phyloP scores from a whole-genome alignment of 1,140 invertebrate genomes.

The Plectrocnemia conspersa region DNA sequence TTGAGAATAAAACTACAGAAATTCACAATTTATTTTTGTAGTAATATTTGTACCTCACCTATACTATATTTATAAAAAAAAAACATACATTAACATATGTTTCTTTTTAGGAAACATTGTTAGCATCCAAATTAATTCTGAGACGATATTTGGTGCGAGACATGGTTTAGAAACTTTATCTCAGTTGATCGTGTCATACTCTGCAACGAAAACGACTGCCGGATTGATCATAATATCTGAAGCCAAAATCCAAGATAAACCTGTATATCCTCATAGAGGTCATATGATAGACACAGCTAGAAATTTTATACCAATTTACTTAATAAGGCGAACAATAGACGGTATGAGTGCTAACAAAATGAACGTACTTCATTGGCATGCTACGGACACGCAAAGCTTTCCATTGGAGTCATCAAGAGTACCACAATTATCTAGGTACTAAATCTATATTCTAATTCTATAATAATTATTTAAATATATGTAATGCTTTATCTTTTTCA shows the following conservation, averaged over 20 bases:
- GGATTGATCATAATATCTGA: conserved; percentile 40
- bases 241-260: conserved; percentile 61
- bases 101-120: conserved; percentile 48
- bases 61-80: too few species aligned
- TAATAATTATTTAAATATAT: neutral
- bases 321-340: conserved; percentile 67
- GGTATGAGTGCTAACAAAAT: conserved; percentile 79
- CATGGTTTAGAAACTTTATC: conserved; percentile 72
- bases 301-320: conserved; percentile 65
- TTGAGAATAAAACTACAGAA: too few species aligned
- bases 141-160: conserved; percentile 68
- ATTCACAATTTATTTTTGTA: too few species aligned
- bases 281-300: conserved; percentile 70
- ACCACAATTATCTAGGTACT: conserved; percentile 67
- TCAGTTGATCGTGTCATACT: conserved; percentile 57
- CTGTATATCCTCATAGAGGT: conserved; percentile 65
- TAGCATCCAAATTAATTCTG: conserved; percentile 56
- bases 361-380: conserved; percentile 84
- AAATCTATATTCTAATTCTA: neutral
- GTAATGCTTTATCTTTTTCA: neutral
- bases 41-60: too few species aligned
- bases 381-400: conserved; percentile 81
- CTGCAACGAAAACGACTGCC: conserved; percentile 29
- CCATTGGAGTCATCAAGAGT: conserved; percentile 67
- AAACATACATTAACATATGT: too few species aligned